Evolutionary conservation across 2,888 invertebrate species (phyloP), one percentile per base, ranked within the genome.

Genomic region (Diarsia mendica): DNA sequence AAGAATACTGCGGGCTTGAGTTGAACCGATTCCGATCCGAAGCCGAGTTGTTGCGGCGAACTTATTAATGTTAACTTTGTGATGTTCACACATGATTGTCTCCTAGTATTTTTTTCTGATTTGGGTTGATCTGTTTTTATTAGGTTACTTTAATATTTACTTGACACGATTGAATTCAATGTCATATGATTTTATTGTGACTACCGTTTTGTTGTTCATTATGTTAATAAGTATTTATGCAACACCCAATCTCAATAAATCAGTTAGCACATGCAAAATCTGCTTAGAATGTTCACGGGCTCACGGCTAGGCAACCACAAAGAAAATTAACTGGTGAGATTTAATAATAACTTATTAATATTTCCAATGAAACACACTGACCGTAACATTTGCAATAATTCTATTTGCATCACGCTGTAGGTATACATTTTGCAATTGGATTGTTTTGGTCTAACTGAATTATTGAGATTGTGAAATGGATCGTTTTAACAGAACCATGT

Each of bases 161-260:
- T 75, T 78, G 63, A 79, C 72, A 69, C 46, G 23, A 72, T 69
- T 64, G 61, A 64, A 73, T 75, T 69, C 49, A 76, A 67, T 68
- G 63, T 75, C 60, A 58, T 77, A 65, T 33, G 23, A 61, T 70
- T 76, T 55, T 39, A 75, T 77, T 48, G 65, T 71, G 68, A 73
- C 63, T 82, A 65, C 66, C 53, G 61, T 84, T 84, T 80, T 85
- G 80, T 84, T 86, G 71, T 79, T 75, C 48, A 68, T 65, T 77
- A 69, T 69, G 51, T 80, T 53, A 53, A 20, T 53, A 39, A 39
- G 39, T 39, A 49, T 70, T 13, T 23, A 49, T 61, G 28, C 44
- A 51, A 46, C n/a, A 61, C 60, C 8, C 2, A 49, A 61, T 61
- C 28, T 44, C 13, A n/a, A 15, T 23, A 63, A 61, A 44, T 63